Conservation (phyloP, 37 sponge, comb jelly and placozoan species). For the Lycopodina hypogea region DNA sequence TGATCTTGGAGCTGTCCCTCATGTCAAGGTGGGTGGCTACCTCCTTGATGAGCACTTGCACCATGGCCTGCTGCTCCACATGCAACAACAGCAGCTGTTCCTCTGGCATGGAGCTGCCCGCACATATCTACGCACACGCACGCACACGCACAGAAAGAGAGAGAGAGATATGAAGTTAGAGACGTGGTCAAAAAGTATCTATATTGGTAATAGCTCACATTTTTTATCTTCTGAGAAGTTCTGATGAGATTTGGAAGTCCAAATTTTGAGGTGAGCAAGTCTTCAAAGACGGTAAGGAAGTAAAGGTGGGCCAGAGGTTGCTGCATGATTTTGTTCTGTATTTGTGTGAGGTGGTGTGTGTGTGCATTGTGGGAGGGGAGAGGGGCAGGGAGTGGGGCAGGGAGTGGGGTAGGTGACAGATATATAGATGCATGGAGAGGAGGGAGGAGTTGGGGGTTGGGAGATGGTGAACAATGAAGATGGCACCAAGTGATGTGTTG, state of each 20-base stretch:
- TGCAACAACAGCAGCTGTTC: slow-evolving; percentile 48
- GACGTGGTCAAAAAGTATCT: slow-evolving; percentile 2
- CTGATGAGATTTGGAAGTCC: slow-evolving; percentile 31
- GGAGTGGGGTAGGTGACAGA: too few relatives aligned
- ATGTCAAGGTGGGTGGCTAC: slow-evolving; percentile 40
- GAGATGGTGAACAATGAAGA: not conserved
- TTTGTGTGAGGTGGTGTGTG: not conserved
- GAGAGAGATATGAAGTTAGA: not conserved
- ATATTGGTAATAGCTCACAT: slow-evolving; percentile 3
- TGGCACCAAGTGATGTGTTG: too few relatives aligned
- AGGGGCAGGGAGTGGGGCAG: too few relatives aligned
- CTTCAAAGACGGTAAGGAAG: slow-evolving; percentile 62
- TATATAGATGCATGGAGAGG: too few relatives aligned
- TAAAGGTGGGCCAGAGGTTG: slow-evolving; percentile 81
- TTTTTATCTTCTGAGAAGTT: slow-evolving; percentile 21
- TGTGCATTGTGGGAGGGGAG: too few relatives aligned
- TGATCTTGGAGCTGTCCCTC: slow-evolving; percentile 26
- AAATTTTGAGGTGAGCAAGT: slow-evolving; percentile 37
- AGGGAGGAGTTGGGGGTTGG: too few relatives aligned
- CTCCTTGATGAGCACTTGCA: slow-evolving; percentile 60
- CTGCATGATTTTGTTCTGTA: slow-evolving; percentile 57
- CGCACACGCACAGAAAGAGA: too few relatives aligned
- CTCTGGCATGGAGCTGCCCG: not conserved
- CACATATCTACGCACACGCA: slow-evolving; percentile 1
- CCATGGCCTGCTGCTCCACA: slow-evolving; percentile 76